These are phyloP conservation scores for Vicugna pacos DNA, from an alignment of 2,113 vertebrate genomes.

Conservation along the genomic window DNA sequence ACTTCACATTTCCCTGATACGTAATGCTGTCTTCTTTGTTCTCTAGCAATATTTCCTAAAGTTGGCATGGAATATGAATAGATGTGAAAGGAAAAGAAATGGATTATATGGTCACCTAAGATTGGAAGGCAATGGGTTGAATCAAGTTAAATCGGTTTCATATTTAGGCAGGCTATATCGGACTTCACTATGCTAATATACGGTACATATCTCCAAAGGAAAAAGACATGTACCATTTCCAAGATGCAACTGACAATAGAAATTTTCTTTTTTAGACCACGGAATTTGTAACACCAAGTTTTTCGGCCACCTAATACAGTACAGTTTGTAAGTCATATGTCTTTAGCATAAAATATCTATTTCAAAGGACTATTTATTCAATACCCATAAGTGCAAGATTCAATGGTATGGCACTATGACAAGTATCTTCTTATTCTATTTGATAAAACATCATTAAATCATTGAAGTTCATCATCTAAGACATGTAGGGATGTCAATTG, in stretches of 20 bases:
- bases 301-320: not conserved
- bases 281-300: not conserved
- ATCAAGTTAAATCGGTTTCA: not conserved
- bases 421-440: not conserved
- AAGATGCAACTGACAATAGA: not conserved
- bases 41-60: not conserved
- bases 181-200: not conserved
- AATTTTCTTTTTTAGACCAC: not conserved
- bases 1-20: not conserved
- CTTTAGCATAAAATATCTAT: not conserved
- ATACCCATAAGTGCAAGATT: not conserved
- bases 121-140: not conserved
- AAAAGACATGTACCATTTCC: not conserved
- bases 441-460: slow-evolving; percentile 2
- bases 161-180: not conserved
- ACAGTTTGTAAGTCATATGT: not conserved
- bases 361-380: slow-evolving; percentile 1
- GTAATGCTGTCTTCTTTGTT: not conserved
- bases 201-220: not conserved
- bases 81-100: slow-evolving; percentile 3
- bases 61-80: not conserved
- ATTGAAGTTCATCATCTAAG: not conserved
- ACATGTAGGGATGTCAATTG: not conserved
- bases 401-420: not conserved
- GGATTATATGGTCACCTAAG: not conserved